Percentiles rank a stretch among this genome's conserved stretches.
Conservation (phyloP, 2,797 vertebrate species). For the Sphenopsis melanotis region DNA sequence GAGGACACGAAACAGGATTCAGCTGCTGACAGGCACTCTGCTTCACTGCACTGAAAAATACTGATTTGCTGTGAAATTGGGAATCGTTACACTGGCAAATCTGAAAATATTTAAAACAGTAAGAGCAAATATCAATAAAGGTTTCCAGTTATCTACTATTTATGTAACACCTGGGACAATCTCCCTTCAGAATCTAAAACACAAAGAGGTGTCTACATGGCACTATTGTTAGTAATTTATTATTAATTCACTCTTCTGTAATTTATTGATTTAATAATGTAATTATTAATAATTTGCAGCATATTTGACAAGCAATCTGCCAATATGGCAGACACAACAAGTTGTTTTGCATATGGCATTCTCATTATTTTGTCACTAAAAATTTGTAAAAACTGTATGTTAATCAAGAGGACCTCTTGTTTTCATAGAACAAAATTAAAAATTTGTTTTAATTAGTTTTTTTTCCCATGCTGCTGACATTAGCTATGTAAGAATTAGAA, state of each 20-base stretch:
- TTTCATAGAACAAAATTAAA: background rate
- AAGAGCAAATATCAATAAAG: background rate
- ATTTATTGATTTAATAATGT: background rate
- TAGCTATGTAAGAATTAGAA: background rate
- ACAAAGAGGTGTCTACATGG: background rate
- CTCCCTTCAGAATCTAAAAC: background rate
- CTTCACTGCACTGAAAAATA: background rate
- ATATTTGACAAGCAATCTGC: background rate
- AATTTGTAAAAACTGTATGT: background rate
- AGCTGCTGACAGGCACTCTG: background rate
- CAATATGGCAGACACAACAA: background rate
- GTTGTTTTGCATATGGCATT: background rate
- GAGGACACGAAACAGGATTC: background rate
- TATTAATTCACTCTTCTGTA: background rate
- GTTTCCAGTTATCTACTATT: background rate
- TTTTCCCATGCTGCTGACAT: background rate
- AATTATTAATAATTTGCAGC: background rate
- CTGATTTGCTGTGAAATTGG: background rate
- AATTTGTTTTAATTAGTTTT: background rate
- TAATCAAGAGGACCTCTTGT: background rate
- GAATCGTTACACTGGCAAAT: background rate
- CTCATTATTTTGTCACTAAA: background rate
- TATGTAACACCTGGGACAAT: background rate
- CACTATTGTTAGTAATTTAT: background rate
- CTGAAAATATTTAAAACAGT: background rate